Evolutionary conservation across 2,797 vertebrate species (phyloP).

Genomic region (Crocidura indochinensis): DNA sequence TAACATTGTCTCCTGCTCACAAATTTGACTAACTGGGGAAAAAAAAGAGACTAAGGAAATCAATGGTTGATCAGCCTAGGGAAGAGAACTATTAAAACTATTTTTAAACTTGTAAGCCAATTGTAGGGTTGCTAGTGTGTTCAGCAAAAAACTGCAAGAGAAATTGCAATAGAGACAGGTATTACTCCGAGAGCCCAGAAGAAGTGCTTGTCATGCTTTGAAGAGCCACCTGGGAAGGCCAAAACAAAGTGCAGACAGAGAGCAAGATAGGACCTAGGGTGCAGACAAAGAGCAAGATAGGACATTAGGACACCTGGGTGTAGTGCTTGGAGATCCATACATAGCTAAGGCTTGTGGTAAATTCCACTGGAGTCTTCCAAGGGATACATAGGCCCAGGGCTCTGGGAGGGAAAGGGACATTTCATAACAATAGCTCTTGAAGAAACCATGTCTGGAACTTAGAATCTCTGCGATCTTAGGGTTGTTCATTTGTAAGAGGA

Average conservation of each 20-base stretch:
- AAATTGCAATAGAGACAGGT: constrained; percentile 2
- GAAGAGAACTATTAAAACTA: background rate
- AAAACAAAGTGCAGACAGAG: background rate
- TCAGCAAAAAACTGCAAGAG: background rate
- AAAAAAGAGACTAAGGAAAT: background rate
- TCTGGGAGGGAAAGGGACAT: background rate
- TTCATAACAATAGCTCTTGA: background rate
- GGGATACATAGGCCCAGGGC: background rate
- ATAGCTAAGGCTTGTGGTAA: background rate
- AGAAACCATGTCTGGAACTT: background rate
- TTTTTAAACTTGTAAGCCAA: too few relatives aligned
- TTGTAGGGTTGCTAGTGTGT: background rate
- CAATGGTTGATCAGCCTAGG: background rate
- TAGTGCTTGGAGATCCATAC: too few relatives aligned
- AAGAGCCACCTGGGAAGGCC: background rate
- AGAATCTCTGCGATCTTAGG: background rate
- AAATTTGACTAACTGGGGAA: too few relatives aligned
- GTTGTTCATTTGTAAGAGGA: background rate
- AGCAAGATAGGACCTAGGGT: too few relatives aligned
- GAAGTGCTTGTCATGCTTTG: background rate
- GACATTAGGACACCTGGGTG: too few relatives aligned
- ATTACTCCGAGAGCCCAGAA: background rate
- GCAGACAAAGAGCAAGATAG: background rate
- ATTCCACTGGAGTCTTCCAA: background rate
- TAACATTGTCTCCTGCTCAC: too few relatives aligned